Evolutionary conservation across 2,113 vertebrate species (phyloP).

Genomic region (Mirounga angustirostris): DNA sequence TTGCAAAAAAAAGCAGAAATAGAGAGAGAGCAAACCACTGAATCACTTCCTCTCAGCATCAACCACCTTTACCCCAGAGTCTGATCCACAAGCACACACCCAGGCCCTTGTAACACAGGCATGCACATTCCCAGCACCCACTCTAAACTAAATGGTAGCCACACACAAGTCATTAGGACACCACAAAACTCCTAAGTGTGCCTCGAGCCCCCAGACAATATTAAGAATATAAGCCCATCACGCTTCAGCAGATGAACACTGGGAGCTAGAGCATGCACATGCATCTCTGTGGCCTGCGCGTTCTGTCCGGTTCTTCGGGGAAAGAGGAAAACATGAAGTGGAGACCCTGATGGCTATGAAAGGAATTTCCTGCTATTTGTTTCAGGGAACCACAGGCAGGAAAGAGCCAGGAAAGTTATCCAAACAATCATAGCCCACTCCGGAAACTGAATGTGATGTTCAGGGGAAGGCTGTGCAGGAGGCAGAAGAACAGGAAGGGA

Average conservation of each 20-base stretch:
- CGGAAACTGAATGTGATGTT: neutral
- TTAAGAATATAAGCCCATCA: neutral
- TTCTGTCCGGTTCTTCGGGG: neutral
- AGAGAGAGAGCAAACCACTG: neutral
- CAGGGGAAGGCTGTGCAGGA: neutral
- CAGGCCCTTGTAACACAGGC: neutral
- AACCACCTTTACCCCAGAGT: neutral
- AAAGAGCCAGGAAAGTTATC: slow-evolving; percentile 12
- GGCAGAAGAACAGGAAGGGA: neutral
- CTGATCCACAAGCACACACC: neutral
- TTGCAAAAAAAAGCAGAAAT: slow-evolving; percentile 10
- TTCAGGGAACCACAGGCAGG: neutral
- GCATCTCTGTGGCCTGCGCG: neutral
- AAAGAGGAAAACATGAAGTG: slow-evolving; percentile 21
- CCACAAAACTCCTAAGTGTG: neutral
- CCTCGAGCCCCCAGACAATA: neutral
- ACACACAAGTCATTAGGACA: neutral
- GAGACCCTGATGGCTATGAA: neutral
- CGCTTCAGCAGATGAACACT: neutral
- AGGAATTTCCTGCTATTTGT: slow-evolving; percentile 49
- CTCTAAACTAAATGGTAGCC: neutral
- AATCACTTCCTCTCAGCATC: slow-evolving; percentile 16
- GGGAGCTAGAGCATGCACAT: neutral
- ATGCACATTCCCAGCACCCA: neutral
- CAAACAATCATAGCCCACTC: neutral